Percentiles rank a stretch among this genome's conserved stretches.
Evolutionary conservation across 2,113 vertebrate species (phyloP).

Genomic region (Theristicus caerulescens): DNA sequence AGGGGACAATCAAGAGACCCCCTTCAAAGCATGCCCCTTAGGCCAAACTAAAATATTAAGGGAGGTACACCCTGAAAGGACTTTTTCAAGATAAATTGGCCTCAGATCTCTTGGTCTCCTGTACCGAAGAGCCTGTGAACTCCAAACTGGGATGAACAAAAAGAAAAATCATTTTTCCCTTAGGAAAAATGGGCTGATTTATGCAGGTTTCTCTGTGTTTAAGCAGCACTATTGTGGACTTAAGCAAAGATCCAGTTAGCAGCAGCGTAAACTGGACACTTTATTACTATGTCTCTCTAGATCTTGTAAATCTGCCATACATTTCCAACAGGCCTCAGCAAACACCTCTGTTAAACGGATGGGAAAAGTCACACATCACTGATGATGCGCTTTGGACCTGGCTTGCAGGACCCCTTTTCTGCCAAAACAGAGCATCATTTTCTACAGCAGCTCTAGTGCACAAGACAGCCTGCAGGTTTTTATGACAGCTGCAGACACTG

Average conservation of each 20-base stretch:
- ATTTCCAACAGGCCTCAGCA: conserved; percentile 1
- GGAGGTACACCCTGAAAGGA: not conserved
- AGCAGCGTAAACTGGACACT: not conserved
- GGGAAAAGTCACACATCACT: not conserved
- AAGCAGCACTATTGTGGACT: not conserved
- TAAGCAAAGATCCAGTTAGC: not conserved
- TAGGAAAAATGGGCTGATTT: not conserved
- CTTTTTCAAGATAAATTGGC: not conserved
- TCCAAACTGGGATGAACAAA: not conserved
- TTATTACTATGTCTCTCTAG: not conserved
- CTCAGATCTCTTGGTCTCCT: not conserved
- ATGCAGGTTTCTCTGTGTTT: not conserved
- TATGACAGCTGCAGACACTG: not conserved
- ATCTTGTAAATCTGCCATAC: not conserved
- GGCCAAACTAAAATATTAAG: not conserved
- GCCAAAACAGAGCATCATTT: conserved; percentile 20
- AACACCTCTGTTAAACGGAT: conserved; percentile 22
- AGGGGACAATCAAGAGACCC: not conserved
- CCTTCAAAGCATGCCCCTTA: not conserved
- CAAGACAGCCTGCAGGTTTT: conserved; percentile 33
- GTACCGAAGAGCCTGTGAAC: not conserved
- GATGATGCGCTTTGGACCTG: not conserved
- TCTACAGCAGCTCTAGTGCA: not conserved
- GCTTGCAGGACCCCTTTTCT: not conserved
- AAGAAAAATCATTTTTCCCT: not conserved